Evolutionary conservation across 2,888 invertebrate genomes (phyloP), one percentile per base, ranked within the genome.

Genomic region (Drosophila ochracea): DNA sequence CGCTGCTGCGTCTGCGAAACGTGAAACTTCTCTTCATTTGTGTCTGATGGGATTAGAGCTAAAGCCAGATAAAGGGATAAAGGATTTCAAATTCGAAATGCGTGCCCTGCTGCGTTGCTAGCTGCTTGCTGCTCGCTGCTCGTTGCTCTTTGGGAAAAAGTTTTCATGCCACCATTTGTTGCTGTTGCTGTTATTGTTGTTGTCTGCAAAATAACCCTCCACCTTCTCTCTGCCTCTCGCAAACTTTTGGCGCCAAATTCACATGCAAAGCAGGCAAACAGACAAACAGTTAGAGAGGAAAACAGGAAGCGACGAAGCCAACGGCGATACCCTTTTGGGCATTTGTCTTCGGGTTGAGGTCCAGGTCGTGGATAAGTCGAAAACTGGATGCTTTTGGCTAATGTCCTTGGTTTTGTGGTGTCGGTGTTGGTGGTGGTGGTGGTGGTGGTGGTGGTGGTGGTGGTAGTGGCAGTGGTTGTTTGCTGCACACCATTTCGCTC

Each of bases 11-110:
- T 73, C 67, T 78, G 80, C 76, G 86, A 85, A 86, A 89, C 89
- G 89, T 90, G 89, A 86, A 89, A 91, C 90, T 91, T 88, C 87
- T 91, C 87, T 91, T 92, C 91, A 91, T 91, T 91, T 91, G 91
- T 88, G 91, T 85, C 92, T 93, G 93, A 93, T 93, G 93, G 91
- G 93, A 93, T 93, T 93, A 93, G 86, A 90, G 85, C 83, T 89
- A 93, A 93, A 93, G 93, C 93, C 93, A 93, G 92, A 93, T 93
- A 93, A 93, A 92, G 90, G 93, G 93, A 93, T 93, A 93, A 93
- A 91, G 92, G 90, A 92, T 92, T 92, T 89, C 82, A 78, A 81
- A 91, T 87, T 78, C 79, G 64, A 65, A 87, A 88, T 88, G 89
- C 90, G 76, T 87, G 76, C 84, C 68, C 63, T 73, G 49, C 54